phyloP scores from a whole-genome alignment of 2,113 vertebrate species.

The Callorhinus ursinus region DNA sequence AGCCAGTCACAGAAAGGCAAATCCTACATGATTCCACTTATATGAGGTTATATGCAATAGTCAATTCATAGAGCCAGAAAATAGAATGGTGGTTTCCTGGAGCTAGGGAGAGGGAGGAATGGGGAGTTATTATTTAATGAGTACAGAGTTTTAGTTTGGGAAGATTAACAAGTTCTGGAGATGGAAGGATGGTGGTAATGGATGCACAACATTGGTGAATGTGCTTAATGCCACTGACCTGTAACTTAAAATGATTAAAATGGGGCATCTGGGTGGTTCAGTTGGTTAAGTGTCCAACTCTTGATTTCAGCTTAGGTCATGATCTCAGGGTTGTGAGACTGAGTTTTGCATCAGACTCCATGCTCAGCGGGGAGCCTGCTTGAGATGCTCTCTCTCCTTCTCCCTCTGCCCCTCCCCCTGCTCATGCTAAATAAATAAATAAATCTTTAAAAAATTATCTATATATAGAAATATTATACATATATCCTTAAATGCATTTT shows the following conservation, averaged over 20 bases:
- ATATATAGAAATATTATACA: constrained; percentile 4
- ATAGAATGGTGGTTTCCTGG: neutral
- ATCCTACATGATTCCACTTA: neutral
- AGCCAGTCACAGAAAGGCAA: neutral
- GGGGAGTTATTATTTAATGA: neutral
- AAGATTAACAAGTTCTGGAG: neutral
- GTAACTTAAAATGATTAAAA: neutral
- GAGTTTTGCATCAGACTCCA: neutral
- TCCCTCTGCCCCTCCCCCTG: neutral
- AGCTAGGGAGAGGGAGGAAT: neutral
- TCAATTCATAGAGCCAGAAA: neutral
- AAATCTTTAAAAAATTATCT: neutral
- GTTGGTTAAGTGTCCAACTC: neutral
- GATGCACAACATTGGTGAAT: neutral
- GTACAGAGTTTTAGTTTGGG: neutral
- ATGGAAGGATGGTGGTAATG: neutral
- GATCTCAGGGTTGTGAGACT: neutral
- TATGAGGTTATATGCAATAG: neutral
- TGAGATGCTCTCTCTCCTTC: neutral
- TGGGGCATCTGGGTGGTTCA: neutral
- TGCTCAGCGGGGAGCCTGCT: neutral
- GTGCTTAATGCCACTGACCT: neutral
- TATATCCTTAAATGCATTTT: neutral
- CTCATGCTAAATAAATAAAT: neutral
- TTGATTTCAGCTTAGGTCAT: neutral